A percentile compares a stretch with the other conserved stretches of the same genome.
Conservation (phyloP, 2,113 vertebrate genomes). For the Clarias macrocephalus region DNA sequence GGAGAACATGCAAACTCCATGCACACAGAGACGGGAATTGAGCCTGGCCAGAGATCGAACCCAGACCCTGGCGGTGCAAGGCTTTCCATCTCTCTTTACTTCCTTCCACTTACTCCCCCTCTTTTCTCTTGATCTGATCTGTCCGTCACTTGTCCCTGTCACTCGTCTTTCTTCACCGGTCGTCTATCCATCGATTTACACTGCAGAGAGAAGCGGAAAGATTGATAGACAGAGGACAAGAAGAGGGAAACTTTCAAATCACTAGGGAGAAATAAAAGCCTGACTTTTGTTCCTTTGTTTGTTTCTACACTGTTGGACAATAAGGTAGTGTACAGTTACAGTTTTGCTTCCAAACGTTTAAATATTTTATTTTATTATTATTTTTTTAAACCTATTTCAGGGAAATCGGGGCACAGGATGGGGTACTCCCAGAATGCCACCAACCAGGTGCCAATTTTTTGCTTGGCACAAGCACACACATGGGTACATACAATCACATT, state of each 20-base stretch:
- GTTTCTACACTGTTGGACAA: not conserved
- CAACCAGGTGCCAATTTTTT: too few relatives aligned
- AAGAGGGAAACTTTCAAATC: conserved; percentile 19
- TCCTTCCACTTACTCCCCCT: not conserved
- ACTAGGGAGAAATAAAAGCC: not conserved
- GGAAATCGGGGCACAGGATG: too few relatives aligned
- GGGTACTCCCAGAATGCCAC: too few relatives aligned
- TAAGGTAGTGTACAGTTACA: not conserved
- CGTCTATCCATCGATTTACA: conserved; percentile 31
- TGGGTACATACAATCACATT: too few relatives aligned
- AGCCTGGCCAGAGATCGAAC: too few relatives aligned
- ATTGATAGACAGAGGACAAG: conserved; percentile 16
- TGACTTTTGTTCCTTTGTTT: not conserved
- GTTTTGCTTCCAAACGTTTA: not conserved
- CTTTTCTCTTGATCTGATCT: not conserved
- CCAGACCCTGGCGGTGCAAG: too few relatives aligned
- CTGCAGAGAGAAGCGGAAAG: not conserved
- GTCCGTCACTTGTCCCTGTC: conserved; percentile 27
- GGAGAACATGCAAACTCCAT: too few relatives aligned
- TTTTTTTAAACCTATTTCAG: too few relatives aligned
- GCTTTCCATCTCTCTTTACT: not conserved
- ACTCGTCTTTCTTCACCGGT: not conserved
- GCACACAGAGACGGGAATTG: too few relatives aligned
- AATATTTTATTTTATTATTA: too few relatives aligned
- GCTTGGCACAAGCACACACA: too few relatives aligned